Conservation (phyloP, 2,113 vertebrate genomes). For the Tangachromis dhanisi region DNA sequence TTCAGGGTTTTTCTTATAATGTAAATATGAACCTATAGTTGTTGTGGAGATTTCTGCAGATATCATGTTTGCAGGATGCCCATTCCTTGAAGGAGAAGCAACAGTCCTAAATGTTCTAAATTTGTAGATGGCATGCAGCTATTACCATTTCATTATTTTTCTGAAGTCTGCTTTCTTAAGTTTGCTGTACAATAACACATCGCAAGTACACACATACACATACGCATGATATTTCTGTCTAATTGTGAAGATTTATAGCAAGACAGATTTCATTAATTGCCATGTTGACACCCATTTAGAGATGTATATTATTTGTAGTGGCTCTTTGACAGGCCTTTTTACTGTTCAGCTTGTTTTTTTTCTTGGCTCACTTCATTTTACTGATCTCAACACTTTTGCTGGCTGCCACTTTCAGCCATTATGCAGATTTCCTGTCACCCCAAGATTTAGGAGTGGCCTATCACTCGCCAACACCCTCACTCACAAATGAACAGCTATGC, state of each 20-base stretch:
- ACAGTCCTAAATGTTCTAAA: background rate
- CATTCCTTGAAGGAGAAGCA: background rate
- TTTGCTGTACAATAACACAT: background rate
- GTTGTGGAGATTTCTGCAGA: background rate
- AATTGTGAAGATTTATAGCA: background rate
- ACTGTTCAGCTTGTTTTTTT: background rate
- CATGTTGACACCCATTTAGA: background rate
- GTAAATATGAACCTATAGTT: background rate
- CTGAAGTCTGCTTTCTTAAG: background rate
- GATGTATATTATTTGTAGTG: background rate
- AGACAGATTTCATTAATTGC: background rate
- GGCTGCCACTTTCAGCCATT: conserved; percentile 9
- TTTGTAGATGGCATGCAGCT: background rate
- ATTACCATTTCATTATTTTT: background rate
- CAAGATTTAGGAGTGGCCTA: background rate
- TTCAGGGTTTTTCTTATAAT: background rate
- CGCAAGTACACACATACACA: background rate
- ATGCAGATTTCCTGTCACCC: conserved; percentile 15
- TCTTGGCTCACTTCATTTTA: background rate
- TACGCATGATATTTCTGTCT: background rate
- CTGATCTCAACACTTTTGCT: background rate
- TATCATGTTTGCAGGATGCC: background rate
- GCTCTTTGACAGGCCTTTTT: background rate
- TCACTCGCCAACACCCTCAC: background rate
- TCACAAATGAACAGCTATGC: background rate